Percentiles rank a stretch among this genome's conserved stretches.
These are phyloP conservation scores for Alentia gelatinosa DNA, from an alignment of 2,888 invertebrate species.

Conservation along the genomic window DNA sequence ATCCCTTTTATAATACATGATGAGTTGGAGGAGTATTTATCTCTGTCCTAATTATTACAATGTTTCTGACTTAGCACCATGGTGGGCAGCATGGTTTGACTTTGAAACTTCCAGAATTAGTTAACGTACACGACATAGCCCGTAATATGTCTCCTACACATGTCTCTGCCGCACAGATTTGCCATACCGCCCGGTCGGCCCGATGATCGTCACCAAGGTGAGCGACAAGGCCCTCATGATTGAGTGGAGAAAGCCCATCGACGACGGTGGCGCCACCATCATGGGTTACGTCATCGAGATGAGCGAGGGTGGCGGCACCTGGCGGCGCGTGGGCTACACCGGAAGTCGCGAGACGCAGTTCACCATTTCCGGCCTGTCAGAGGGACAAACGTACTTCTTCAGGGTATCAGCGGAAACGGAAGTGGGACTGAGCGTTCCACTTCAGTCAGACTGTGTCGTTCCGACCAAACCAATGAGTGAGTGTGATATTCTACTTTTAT, in stretches of 20 bases:
- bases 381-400: slow-evolving; percentile 77
- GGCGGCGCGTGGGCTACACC: slow-evolving; percentile 67
- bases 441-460: slow-evolving; percentile 77
- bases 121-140: too few species aligned
- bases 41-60: too few species aligned
- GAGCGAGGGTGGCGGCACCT: slow-evolving; percentile 63
- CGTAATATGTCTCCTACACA: too few species aligned
- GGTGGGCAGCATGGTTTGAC: too few species aligned
- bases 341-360: slow-evolving; percentile 62
- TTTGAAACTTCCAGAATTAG: too few species aligned
- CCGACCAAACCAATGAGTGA: slow-evolving; percentile 76
- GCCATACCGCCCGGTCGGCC: slow-evolving; percentile 67
- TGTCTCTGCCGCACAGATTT: too few species aligned
- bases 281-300: slow-evolving; percentile 77
- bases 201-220: slow-evolving; percentile 66
- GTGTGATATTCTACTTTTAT: too few species aligned
- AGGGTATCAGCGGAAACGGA: slow-evolving; percentile 76
- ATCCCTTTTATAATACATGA: too few species aligned
- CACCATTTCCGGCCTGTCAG: slow-evolving; percentile 67
- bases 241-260: slow-evolving; percentile 81
- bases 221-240: slow-evolving; percentile 69
- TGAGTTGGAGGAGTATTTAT: too few species aligned
- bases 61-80: too few species aligned
- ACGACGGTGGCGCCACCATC: slow-evolving; percentile 79
- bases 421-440: slow-evolving; percentile 74